Base-by-base conservation (phyloP, 1,140 invertebrate genomes). In the Latrodectus geometricus region DNA sequence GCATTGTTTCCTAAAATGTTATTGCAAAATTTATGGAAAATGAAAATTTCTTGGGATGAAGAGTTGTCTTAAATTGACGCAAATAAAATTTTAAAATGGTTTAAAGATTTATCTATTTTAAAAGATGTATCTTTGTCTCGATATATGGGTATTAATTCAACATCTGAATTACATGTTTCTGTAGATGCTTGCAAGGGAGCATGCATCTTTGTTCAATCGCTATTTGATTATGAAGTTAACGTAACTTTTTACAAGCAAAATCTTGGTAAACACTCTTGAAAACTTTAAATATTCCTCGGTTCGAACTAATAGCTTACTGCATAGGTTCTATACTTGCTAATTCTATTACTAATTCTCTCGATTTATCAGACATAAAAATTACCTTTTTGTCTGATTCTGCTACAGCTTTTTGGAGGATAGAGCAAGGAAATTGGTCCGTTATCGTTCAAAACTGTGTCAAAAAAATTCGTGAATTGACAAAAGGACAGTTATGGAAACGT, bases 231-330 rank as follows among this genome's bases (percentile, higher is more conserved):
- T n/a, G n/a, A n/a, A n/a, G n/a, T n/a, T 54, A 86, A 52, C 76
- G 87, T 48, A 86, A 76, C 14, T n/a, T n/a, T 76, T 70, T 75
- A 69, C 5, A 76, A 89, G 70, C 61, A 78, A 65, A 70, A 69
- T 68, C 66, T 84, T n/a, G 88, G 85, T 9, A 35, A 7, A 7
- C 35, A 17, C 69, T 23, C 17, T n/a, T 49, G 21, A 78, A 14
- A 50, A 56, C 8, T 8, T 23, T 21, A 15, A 65, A 2, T 56
- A 80, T 66, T 61, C 23, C 72, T 35, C 17, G 50, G 20, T 8
- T 79, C 14, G 56, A 85, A 70, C 52, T 88, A 50, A 65, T 54
- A 20, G 72, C 65, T 8, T 49, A n/a, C 49, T 21, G n/a, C 7
- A 72, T 84, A 48, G 70, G n/a, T n/a, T 15, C 73, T 68, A 65